Evolutionary conservation across 2,113 vertebrate species (phyloP), one percentile per base, ranked within the genome.

Genomic region (Laticauda colubrina): DNA sequence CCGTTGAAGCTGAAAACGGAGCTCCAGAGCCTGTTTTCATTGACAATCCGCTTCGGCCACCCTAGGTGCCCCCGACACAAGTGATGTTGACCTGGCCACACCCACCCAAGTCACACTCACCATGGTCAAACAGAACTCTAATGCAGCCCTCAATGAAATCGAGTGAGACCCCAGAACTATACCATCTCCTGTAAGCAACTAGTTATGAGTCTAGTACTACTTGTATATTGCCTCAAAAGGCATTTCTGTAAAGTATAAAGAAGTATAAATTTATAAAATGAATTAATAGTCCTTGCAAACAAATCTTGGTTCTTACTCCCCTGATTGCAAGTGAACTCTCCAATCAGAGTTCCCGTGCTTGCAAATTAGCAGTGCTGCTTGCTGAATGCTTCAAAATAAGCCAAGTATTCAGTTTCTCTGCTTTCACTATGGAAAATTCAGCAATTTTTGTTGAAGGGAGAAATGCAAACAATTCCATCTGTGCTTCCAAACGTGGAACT

Each of bases 391-490:
- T 94, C 93, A 94, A 95, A 96, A 96, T 91, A 95, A 92, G 91
- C 91, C 89, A 93, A 94, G 34, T 91, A 86, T 93, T 85, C 24
- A 93, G 94, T 90, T 56, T 45, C 64, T 89, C 87, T 9, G 39
- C 57, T 93, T 92, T 94, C 75, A 89, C 85, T 92, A 51, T 43
- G 88, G 91, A 48, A 92, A 96, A 95, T 10, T 55, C 15, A 92
- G 94, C 92, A 94, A 81, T 81, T 81, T 90, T 94, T 96, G 90
- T 91, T 93, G 93, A 51, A 51, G 24, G 53, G 12, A 9, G 90
- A 94, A 92, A 89, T 45, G 89, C 92, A 95, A 96, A 91, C 95
- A 96, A 95, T 92, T 92, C 96, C 96, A 96, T 97, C 95, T 96
- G 96, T 95, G 94, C 91, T 96, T 95, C 93, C 3, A 3, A 95